These are phyloP conservation scores for Globodera rostochiensis DNA, from an alignment of 1,140 invertebrate genomes.

Conservation along the genomic window DNA sequence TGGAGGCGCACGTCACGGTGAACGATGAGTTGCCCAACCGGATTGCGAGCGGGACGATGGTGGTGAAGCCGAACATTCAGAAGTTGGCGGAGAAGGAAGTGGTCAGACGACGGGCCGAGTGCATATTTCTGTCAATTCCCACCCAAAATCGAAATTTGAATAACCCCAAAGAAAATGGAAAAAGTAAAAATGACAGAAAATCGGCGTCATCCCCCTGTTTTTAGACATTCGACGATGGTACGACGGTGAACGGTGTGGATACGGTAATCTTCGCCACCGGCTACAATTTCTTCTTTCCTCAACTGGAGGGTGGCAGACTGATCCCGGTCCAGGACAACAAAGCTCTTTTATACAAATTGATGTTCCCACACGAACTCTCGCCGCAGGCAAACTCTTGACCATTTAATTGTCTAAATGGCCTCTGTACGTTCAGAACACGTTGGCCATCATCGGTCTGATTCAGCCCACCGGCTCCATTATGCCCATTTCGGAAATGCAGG, in stretches of 20 bases:
- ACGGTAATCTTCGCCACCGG: conserved; percentile 56
- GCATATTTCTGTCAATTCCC: too few relatives aligned
- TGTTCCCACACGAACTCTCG: conserved; percentile 11
- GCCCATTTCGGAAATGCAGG: conserved; percentile 70
- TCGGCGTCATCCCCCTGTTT: conserved; percentile 40
- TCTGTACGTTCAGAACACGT: conserved; percentile 59
- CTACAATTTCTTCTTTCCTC: conserved; percentile 49
- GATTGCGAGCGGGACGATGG: conserved; percentile 68
- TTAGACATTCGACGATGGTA: not conserved
- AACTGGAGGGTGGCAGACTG: conserved; percentile 43
- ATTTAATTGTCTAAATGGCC: conserved; percentile 67
- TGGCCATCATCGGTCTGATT: conserved; percentile 69
- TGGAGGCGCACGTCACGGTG: conserved; percentile 69
- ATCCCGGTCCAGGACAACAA: conserved; percentile 64
- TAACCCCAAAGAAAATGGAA: too few relatives aligned
- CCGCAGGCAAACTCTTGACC: conserved; percentile 40
- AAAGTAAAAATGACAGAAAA: too few relatives aligned
- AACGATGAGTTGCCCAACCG: conserved; percentile 71
- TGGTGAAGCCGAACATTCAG: conserved; percentile 66
- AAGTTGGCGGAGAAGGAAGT: conserved; percentile 64
- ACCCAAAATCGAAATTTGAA: too few relatives aligned
- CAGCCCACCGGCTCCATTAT: conserved; percentile 56
- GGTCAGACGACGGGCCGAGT: conserved; percentile 58
- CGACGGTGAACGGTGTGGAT: conserved; percentile 3
- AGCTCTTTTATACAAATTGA: conserved; percentile 67